Evolutionary conservation across 37 sponge, comb jelly and placozoan species (phyloP).

Genomic region (Cliona cf. orientalis): DNA sequence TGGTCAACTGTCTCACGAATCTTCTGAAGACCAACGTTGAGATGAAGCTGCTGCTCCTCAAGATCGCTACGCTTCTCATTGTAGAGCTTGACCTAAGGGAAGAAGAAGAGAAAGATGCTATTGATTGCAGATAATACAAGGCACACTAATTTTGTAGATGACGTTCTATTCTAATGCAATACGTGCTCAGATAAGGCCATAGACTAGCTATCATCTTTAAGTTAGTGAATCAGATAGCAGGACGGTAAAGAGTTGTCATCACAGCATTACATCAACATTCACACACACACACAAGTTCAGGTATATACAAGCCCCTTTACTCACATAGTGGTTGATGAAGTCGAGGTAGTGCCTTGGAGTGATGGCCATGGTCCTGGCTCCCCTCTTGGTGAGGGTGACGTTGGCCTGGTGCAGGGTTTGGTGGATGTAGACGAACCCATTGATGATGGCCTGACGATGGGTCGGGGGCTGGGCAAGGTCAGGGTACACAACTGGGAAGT

Average conservation of each 20-base stretch:
- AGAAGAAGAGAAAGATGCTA: too few species aligned
- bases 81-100: slow-evolving; percentile 43
- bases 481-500: slow-evolving; percentile 72
- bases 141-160: too few species aligned
- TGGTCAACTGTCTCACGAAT: slow-evolving; percentile 96
- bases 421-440: slow-evolving; percentile 92
- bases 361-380: slow-evolving; percentile 74
- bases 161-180: too few species aligned
- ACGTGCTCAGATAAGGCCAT: too few species aligned
- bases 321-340: slow-evolving; percentile 87
- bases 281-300: too few species aligned
- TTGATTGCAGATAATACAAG: too few species aligned
- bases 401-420: slow-evolving; percentile 87
- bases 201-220: too few species aligned
- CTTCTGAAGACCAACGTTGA: slow-evolving; percentile 96
- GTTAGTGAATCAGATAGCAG: too few species aligned
- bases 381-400: slow-evolving; percentile 78
- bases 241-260: neutral
- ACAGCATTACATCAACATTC: neutral
- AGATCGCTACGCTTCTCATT: slow-evolving; percentile 94
- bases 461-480: slow-evolving; percentile 71
- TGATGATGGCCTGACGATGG: slow-evolving; percentile 77
- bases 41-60: slow-evolving; percentile 97
- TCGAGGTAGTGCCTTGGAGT: slow-evolving; percentile 92
- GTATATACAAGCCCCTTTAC: neutral